phyloP scores from a whole-genome alignment of 2,113 vertebrate species.

The Solea solea region DNA sequence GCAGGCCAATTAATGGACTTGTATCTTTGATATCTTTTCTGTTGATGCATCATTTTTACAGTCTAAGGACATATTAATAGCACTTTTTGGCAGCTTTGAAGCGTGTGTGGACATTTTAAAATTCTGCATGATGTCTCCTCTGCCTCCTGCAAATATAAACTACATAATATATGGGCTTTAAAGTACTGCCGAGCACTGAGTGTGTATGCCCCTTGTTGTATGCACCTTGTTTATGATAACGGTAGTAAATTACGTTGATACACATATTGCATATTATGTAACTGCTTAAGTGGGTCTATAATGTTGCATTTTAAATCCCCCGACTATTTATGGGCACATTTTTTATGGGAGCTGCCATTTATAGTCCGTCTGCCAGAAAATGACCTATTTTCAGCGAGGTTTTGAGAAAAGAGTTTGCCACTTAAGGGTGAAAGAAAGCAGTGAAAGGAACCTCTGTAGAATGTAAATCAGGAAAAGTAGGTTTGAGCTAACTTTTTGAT shows the following conservation, averaged over 20 bases:
- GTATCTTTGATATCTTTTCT: conserved; percentile 7
- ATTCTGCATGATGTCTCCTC: conserved; percentile 4
- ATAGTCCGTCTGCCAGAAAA: conserved; percentile 47
- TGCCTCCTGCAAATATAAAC: conserved; percentile 14
- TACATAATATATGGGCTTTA: conserved; percentile 30
- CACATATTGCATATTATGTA: conserved; percentile 25
- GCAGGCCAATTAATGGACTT: background rate
- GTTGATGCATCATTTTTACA: conserved; percentile 8
- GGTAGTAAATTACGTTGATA: conserved; percentile 20
- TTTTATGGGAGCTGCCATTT: conserved; percentile 54
- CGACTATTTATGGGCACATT: conserved; percentile 49
- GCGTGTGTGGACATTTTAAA: conserved; percentile 7
- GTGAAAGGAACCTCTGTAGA: conserved; percentile 3
- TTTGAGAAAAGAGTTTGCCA: conserved; percentile 41
- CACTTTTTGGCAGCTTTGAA: conserved; percentile 14
- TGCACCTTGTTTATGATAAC: conserved; percentile 27
- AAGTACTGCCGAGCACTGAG: conserved; percentile 19
- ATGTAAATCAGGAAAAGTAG: conserved; percentile 46
- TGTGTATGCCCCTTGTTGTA: background rate
- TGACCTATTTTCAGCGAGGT: conserved; percentile 60
- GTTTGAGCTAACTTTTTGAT: conserved; percentile 39
- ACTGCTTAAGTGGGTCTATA: conserved; percentile 49
- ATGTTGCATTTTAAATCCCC: conserved; percentile 48
- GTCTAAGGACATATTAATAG: conserved; percentile 6
- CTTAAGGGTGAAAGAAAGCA: conserved; percentile 49